phyloP scores from a whole-genome alignment of 2,888 invertebrate species.

The Mechanitis mazaeus region DNA sequence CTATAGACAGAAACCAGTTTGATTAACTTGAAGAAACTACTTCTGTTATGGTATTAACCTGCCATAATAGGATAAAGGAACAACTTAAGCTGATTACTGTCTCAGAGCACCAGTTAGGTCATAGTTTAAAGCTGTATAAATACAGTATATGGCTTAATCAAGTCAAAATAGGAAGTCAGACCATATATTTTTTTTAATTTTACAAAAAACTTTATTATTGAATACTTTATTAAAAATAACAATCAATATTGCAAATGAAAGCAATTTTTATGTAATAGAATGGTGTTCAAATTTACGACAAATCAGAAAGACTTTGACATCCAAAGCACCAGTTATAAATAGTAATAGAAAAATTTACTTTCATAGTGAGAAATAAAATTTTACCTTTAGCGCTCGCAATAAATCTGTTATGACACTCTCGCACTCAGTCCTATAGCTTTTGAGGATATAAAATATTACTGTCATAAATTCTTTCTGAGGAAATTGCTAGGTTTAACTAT shows the following conservation, averaged over 20 bases:
- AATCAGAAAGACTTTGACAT: not conserved
- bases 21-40: not conserved
- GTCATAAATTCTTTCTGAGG: slow-evolving; percentile 8
- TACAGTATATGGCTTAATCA: too few relatives aligned
- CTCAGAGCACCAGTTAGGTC: not conserved
- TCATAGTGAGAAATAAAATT: slow-evolving; percentile 3
- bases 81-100: not conserved
- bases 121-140: not conserved
- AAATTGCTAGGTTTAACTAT: slow-evolving; percentile 8
- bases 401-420: slow-evolving; percentile 6
- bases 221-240: too few relatives aligned
- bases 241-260: too few relatives aligned
- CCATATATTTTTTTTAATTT: too few relatives aligned
- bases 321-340: not conserved
- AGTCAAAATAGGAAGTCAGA: too few relatives aligned
- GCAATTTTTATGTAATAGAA: too few relatives aligned
- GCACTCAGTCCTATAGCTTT: slow-evolving; percentile 5
- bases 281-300: too few relatives aligned
- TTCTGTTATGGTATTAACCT: slow-evolving; percentile 3
- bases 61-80: slow-evolving; percentile 1
- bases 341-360: slow-evolving; percentile 1
- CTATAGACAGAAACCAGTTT: too few relatives aligned
- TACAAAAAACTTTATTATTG: too few relatives aligned
- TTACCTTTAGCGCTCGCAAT: slow-evolving; percentile 5
- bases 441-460: slow-evolving; percentile 8